These are phyloP conservation scores for Notolabrus celidotus DNA, from an alignment of 2,797 vertebrate species.

Conservation along the genomic window DNA sequence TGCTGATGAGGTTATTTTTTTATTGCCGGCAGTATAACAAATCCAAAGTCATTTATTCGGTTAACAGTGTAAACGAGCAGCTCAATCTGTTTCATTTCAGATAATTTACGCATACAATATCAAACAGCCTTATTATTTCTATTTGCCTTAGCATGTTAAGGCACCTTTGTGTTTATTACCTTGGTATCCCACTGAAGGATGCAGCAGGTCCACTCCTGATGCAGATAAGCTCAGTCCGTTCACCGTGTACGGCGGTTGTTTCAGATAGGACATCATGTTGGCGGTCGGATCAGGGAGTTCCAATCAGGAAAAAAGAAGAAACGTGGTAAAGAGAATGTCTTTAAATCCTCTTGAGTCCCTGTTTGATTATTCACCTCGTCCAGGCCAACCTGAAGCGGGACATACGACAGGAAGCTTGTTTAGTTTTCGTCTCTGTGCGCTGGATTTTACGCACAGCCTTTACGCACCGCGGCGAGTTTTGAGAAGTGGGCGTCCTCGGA, in stretches of 20 bases:
- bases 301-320: constrained; percentile 48
- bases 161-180: constrained; percentile 76
- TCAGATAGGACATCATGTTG: constrained; percentile 99
- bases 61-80: too few relatives aligned
- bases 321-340: not conserved
- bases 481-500: constrained; percentile 74
- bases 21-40: too few relatives aligned
- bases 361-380: constrained; percentile 13
- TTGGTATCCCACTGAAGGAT: constrained; percentile 95
- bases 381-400: constrained; percentile 36
- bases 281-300: constrained; percentile 75
- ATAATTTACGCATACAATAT: too few relatives aligned
- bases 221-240: constrained; percentile 96
- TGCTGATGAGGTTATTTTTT: too few relatives aligned
- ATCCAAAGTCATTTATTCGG: too few relatives aligned
- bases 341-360: constrained; percentile 51
- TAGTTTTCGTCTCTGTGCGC: constrained; percentile 18
- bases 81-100: too few relatives aligned
- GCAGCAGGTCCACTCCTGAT: constrained; percentile 95
- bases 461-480: constrained; percentile 55
- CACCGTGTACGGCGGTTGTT: constrained; percentile 96
- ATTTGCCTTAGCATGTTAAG: not conserved
- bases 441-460: constrained; percentile 55
- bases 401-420: constrained; percentile 8
- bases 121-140: too few relatives aligned